These are phyloP conservation scores for Drosophila heteroneura DNA, from an alignment of 2,888 invertebrate species.

Conservation along the genomic window DNA sequence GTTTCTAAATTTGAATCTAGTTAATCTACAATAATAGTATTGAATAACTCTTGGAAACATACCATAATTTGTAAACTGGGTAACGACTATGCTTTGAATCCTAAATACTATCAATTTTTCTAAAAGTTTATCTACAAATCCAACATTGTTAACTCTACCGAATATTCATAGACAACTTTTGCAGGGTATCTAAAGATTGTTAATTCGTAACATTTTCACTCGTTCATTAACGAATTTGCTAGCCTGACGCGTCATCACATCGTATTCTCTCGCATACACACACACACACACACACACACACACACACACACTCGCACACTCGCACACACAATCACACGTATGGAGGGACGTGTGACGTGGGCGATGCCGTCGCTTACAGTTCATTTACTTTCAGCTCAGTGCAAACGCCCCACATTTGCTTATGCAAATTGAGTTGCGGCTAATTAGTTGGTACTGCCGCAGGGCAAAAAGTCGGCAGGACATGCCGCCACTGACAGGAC, in stretches of 20 bases:
- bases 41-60: background rate
- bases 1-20: background rate
- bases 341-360: constrained; percentile 48
- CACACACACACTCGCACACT: background rate
- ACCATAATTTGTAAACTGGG: background rate
- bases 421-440: constrained; percentile 64
- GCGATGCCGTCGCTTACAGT: constrained; percentile 59
- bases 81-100: background rate
- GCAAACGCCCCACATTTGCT: constrained; percentile 53
- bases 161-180: background rate
- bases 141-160: background rate
- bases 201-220: constrained; percentile 7
- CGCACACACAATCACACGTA: background rate
- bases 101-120: background rate
- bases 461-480: constrained; percentile 30
- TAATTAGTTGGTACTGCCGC: constrained; percentile 60
- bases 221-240: constrained; percentile 66
- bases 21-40: background rate
- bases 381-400: constrained; percentile 57
- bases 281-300: background rate
- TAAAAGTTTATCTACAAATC: background rate
- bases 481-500: constrained; percentile 14
- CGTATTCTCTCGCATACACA: constrained; percentile 31
- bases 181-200: constrained; percentile 20
- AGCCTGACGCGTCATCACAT: constrained; percentile 21